These are phyloP conservation scores for Drosophila funebris DNA, from an alignment of 1,140 invertebrate species.

Conservation along the genomic window DNA sequence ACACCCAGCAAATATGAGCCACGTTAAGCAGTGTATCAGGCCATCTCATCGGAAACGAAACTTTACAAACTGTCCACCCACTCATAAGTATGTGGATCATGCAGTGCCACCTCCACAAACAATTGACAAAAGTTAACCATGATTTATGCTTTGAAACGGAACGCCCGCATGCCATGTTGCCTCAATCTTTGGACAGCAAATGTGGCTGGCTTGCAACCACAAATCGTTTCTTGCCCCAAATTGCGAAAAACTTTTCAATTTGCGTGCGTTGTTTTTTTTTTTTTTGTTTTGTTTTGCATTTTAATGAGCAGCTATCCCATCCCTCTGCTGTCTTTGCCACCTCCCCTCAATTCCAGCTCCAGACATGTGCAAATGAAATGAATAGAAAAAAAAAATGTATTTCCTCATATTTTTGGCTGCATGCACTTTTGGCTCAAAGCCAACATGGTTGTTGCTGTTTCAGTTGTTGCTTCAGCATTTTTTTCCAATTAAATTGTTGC, in stretches of 20 bases:
- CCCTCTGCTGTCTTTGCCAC: neutral
- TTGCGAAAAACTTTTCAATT: slow-evolving; percentile 65
- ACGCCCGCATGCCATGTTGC: slow-evolving; percentile 32
- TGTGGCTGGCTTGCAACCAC: slow-evolving; percentile 28
- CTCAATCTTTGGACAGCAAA: slow-evolving; percentile 16
- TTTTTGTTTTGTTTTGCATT: slow-evolving; percentile 56
- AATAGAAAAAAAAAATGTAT: slow-evolving; percentile 52
- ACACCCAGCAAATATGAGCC: too few relatives aligned
- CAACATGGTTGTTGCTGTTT: slow-evolving; percentile 44
- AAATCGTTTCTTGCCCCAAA: slow-evolving; percentile 71
- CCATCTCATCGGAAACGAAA: neutral
- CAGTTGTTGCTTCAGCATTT: slow-evolving; percentile 34
- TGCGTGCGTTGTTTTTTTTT: slow-evolving; percentile 44
- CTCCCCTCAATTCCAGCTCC: slow-evolving; percentile 17
- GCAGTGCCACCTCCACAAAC: neutral
- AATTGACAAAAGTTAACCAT: slow-evolving; percentile 36
- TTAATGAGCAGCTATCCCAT: slow-evolving; percentile 49
- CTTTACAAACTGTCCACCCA: slow-evolving; percentile 2
- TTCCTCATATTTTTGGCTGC: slow-evolving; percentile 51
- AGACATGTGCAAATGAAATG: slow-evolving; percentile 40
- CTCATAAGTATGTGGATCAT: slow-evolving; percentile 2
- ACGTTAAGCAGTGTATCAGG: too few relatives aligned
- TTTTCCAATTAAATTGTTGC: slow-evolving; percentile 65
- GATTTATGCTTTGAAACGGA: slow-evolving; percentile 38
- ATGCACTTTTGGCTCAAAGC: slow-evolving; percentile 55